Base-by-base conservation (phyloP, 2,888 invertebrate species). In the Sinohyriopsis cumingii region DNA sequence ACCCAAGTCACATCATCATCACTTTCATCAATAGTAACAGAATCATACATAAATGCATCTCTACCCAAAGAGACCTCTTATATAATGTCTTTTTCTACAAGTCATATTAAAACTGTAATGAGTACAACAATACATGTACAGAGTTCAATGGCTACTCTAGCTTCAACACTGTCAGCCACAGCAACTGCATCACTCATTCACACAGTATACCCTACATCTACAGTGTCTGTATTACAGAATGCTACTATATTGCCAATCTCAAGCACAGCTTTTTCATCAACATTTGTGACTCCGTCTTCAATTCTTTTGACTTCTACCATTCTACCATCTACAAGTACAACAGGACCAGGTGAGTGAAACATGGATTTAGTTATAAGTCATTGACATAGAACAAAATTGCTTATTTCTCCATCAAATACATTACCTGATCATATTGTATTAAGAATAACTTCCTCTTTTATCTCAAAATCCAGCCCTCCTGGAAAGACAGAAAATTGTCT, bases 221-320 rank as follows among this genome's bases (percentile, higher is more conserved):
- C 45, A 45, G 33, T 33, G 33, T 15, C 45, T 3, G 15, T 45
- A 15, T 45, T 15, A 45, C 45, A 45, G 45, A 45, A 2, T 45
- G 45, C 45, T 45, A 45, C 33, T 63, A 63, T n/a, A 63, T 20
- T 18, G 45, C 18, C 63, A 24, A 24, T 61, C 20, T 61, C 28
- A 9, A 24, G 28, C 25, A 20, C 22, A 25, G 28, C 5, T 9
- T 24, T 28, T 25, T 24, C 25, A 28, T 25, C 45, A 28, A 54
- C 66, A 60, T 45, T 60, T 59, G 66, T 66, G 57, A 59, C 60
- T 55, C 45, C 62, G 20, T 62, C 67, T 61, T 67, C 66, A 54
- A 61, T 62, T 54, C 53, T 45, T 25, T 60, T 65, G 12, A 57
- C 62, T 20, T 22, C 55, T 59, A 45, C 61, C 53, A 45, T 59